Percentiles rank a stretch among this genome's conserved stretches.
These are phyloP conservation scores for Aromia moschata DNA, from an alignment of 2,888 invertebrate genomes.

Conservation along the genomic window DNA sequence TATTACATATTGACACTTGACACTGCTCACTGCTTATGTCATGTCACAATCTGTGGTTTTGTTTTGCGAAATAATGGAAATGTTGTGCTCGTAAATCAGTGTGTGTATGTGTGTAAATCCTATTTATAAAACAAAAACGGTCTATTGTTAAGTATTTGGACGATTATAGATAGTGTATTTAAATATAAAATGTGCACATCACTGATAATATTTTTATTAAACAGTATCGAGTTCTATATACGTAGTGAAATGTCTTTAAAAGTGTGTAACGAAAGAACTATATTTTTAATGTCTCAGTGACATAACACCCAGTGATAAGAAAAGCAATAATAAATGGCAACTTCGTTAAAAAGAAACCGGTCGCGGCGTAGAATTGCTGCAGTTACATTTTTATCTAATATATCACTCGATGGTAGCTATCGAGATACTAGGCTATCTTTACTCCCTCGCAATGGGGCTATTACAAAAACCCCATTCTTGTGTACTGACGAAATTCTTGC, in stretches of 20 bases:
- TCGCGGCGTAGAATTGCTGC: conserved; percentile 90
- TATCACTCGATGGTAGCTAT: conserved; percentile 91
- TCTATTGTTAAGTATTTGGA: too few relatives aligned
- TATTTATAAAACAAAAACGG: too few relatives aligned
- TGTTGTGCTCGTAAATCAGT: too few relatives aligned
- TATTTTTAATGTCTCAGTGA: conserved; percentile 52
- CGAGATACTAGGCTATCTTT: conserved; percentile 73
- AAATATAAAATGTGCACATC: conserved; percentile 47
- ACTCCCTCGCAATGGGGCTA: conserved; percentile 61
- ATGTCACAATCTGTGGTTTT: too few relatives aligned
- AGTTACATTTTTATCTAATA: conserved; percentile 92
- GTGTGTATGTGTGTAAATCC: too few relatives aligned
- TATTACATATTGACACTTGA: too few relatives aligned
- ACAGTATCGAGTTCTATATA: conserved; percentile 50
- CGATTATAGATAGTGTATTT: conserved; percentile 10
- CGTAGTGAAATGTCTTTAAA: conserved; percentile 39
- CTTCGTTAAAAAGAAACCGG: conserved; percentile 68
- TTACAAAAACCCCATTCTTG: conserved; percentile 48
- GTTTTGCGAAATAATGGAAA: too few relatives aligned
- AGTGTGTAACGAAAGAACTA: conserved; percentile 55
- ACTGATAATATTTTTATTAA: conserved; percentile 47
- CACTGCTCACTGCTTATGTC: too few relatives aligned
- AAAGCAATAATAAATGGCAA: conserved; percentile 62
- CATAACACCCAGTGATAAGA: conserved; percentile 39
- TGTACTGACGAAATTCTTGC: conserved; percentile 48